phyloP scores from a whole-genome alignment of 2,888 invertebrate genomes.

The Caenorhabditis sp. region DNA sequence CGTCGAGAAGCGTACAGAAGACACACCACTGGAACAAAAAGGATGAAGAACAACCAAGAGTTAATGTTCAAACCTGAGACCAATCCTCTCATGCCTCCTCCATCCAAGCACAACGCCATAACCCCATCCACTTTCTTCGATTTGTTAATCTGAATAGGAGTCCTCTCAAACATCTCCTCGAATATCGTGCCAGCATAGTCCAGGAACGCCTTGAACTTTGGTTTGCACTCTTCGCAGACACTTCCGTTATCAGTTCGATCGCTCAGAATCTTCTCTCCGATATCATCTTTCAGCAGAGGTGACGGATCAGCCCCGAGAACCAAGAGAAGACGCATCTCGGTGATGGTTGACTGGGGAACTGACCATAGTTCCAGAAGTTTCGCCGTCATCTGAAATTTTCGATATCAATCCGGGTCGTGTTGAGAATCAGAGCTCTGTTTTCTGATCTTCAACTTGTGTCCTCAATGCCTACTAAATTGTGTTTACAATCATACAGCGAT shows the following conservation, averaged over 20 bases:
- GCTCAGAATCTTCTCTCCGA: constrained; percentile 73
- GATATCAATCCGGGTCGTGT: neutral
- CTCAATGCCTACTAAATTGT: constrained; percentile 18
- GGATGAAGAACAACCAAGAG: neutral
- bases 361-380: constrained; percentile 78
- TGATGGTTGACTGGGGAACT: constrained; percentile 77
- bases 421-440: neutral
- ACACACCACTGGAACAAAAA: constrained; percentile 76
- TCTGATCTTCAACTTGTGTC: constrained; percentile 23
- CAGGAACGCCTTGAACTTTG: constrained; percentile 76
- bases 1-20: constrained; percentile 78
- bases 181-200: constrained; percentile 76
- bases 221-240: constrained; percentile 74
- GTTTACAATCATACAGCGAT: constrained; percentile 11
- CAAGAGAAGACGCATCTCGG: constrained; percentile 77
- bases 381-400: constrained; percentile 72
- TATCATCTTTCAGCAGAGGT: constrained; percentile 73
- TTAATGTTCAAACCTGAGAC: constrained; percentile 60
- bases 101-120: constrained; percentile 78
- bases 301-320: constrained; percentile 77
- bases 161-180: constrained; percentile 78
- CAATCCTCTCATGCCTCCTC: constrained; percentile 78
- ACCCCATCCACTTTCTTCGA: constrained; percentile 68
- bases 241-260: constrained; percentile 77
- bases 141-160: constrained; percentile 67